Base-by-base conservation (phyloP, 1,140 invertebrate species). In the Dolichoris vasculosae region DNA sequence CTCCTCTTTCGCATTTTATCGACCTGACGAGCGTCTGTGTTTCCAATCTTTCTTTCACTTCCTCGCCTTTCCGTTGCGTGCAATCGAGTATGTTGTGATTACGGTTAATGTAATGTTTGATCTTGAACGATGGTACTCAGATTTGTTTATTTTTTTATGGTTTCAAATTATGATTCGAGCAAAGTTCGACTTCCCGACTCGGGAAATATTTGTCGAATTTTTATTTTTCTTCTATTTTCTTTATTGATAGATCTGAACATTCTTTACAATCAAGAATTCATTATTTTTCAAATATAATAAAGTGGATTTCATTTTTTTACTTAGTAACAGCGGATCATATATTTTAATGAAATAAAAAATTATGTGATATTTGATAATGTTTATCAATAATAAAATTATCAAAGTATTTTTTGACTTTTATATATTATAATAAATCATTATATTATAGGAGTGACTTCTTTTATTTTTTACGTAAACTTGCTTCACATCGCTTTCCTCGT, bases 1-100 rank as follows among this genome's bases (percentile, higher is more conserved):
- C 23, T 63, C 26, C 51, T 82, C 69, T 32, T 32, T 80, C 32
- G 80, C 55, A 1, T 46, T 71, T 81, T 48, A 40, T 76, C 59
- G 69, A 69, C 43, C 78, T 78, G 35, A 55, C 32, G 48, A 43
- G 48, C 35, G 48, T 38, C 63, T 81, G 40, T 26, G 1, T 40
- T 69, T n/a, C 63, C 77, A 4, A 11, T 2, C 32, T 26, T 9
- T 35, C 63, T 78, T 11, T 26, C 20, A 4, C 40, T 23, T 7
- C 6, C 1, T 0, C 38, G 2, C 69, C 35, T 3, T 9, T 2
- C 2, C 11, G 30, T 23, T n/a, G 13, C 69, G 7, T 73, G 38
- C 38, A 0, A 67, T 67, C 69, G 69, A 38, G 35, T 35, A 8
- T 35, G 32, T 64, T 69, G 64, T 38, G 30, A 69, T 69, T 35